A percentile compares a stretch with the other conserved stretches of the same genome.
These are phyloP conservation scores for Platycnemis pennipes DNA, from an alignment of 2,888 invertebrate species.

Conservation along the genomic window DNA sequence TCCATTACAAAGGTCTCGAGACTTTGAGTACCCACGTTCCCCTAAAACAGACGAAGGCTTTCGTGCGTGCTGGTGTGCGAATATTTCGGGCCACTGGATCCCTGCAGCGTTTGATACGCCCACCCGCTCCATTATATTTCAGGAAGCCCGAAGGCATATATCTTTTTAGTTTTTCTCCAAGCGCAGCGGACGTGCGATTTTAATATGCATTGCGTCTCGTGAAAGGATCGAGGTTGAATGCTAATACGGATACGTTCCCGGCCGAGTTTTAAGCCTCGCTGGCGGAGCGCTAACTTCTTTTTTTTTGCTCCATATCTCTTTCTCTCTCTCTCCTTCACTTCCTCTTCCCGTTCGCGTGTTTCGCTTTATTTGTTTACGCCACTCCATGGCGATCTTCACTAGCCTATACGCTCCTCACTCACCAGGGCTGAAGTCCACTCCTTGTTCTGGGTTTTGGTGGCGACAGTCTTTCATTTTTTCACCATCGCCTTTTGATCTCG, in stretches of 20 bases:
- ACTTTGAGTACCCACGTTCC: background rate
- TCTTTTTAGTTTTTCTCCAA: background rate
- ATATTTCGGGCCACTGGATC: background rate
- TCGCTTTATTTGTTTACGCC: background rate
- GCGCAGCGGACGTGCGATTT: slow-evolving; percentile 13
- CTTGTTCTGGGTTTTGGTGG: background rate
- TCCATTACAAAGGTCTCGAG: background rate
- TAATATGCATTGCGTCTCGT: slow-evolving; percentile 24
- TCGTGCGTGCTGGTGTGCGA: background rate
- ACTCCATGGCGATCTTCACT: background rate
- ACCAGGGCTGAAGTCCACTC: background rate
- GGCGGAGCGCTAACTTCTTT: background rate
- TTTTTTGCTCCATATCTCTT: background rate
- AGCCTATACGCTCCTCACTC: background rate
- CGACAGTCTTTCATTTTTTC: background rate
- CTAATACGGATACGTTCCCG: background rate
- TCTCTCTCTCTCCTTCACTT: no score
- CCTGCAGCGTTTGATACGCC: background rate
- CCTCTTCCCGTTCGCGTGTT: background rate
- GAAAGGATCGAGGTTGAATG: background rate
- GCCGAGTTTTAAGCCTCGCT: background rate
- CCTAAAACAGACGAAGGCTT: background rate
- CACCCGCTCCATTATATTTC: slow-evolving; percentile 3
- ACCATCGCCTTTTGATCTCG: slow-evolving; percentile 4
- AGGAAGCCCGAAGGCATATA: background rate